Evolutionary conservation across 2,888 invertebrate species (phyloP), one percentile per base, ranked within the genome.

Genomic region (Emesis furor): DNA sequence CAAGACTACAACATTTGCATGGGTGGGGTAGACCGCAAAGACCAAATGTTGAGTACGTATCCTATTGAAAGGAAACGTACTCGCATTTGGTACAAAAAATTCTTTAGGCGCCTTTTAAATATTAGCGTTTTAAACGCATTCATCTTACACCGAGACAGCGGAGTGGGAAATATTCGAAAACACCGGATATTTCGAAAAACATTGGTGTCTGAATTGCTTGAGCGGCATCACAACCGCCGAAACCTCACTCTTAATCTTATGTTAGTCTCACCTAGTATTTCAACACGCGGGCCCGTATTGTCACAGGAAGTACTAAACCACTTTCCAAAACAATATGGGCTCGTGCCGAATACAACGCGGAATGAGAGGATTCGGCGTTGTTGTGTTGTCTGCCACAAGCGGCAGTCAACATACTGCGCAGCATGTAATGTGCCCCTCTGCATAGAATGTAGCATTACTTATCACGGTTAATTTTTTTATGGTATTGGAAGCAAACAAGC

Each of bases 301-400:
- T 6, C 68, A 35, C 39, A 69, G 68, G 68, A 69, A 69, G 68
- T n/a, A n/a, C n/a, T n/a, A n/a, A n/a, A n/a, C n/a, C n/a, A n/a
- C n/a, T n/a, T n/a, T n/a, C n/a, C n/a, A 17, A 69, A 69, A 69
- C 68, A 69, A 69, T 69, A 69, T 69, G 68, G 68, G 68, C 68
- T 69, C 39, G 68, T 69, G 68, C 68, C 68, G 68, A 69, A 35
- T 39, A 69, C 68, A 37, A 69, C 68, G n/a, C 68, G 68, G 68
- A 69, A 69, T 35, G 68, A 69, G 37, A 14, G 68, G 68, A 69
- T 69, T 69, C 12, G 37, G 68, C 68, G 39, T 17, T 69, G 37
- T 17, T 69, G 68, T 39, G 35, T 69, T 39, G 37, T 69, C 37
- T 69, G 68, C 35, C 68, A 69, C 68, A 69, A 69, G 68, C 68